Evolutionary conservation across 2,888 invertebrate genomes (phyloP), one percentile per base, ranked within the genome.

Genomic region (Cinara cedri): DNA sequence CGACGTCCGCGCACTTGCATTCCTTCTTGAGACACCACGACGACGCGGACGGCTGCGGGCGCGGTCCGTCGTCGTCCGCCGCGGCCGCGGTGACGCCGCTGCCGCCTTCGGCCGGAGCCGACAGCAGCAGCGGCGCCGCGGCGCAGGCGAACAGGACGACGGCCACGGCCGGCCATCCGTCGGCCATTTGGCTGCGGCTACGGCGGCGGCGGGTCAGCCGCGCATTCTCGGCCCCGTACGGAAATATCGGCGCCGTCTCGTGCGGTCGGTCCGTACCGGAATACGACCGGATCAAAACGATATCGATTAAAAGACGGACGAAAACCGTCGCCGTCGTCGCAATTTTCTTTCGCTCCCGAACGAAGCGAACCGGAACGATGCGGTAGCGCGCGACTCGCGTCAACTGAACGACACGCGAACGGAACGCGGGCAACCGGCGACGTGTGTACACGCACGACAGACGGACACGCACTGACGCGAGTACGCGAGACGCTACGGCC

Each of bases 91-190:
- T 24, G 6, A 19, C 49, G 42, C 76, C 34, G 63, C 14, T 26
- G 55, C 34, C 72, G 57, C 24, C 65, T 34, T 34, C 34, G 34
- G 6, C 34, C 34, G 34, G 34, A 42, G n/a, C 57, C 78, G 78
- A 21, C 78, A 46, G 42, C 70, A 51, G 49, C 9, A 60, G 72
- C 46, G 42, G 21, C 70, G 54, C 13, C 70, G 9, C 63, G 62
- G 72, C 72, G 55, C 54, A 76, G 34, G 57, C 68, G 44, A 68
- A 49, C 78, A 78, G 51, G 10, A 78, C 78, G 68, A 68, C 60
- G 78, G 46, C 60, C 16, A 21, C 4, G 78, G 60, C 60, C 68
- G 78, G 70, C 60, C 70, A 60, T 34, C 42, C 76, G 74, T 51
- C 63, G 54, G 74, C 74, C 63, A 65, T 65, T 51, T 34, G 34